Conservation (phyloP, 2,113 vertebrate genomes). For the Orycteropus afer region DNA sequence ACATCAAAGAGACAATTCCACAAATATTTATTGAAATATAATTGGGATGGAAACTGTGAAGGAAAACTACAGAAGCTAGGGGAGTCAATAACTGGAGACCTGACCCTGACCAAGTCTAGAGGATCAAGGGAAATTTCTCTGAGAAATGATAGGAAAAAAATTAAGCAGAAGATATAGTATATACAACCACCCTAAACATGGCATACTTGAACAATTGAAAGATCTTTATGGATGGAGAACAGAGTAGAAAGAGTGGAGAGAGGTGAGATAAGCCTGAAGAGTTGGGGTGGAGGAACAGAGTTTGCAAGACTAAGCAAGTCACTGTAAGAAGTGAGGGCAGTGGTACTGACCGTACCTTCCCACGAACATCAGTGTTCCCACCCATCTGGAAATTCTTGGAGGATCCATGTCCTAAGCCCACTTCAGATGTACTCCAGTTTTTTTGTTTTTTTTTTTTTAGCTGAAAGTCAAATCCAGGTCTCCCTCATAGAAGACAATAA, state of each 20-base stretch:
- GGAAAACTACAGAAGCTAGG: not conserved
- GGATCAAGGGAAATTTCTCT: not conserved
- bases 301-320: not conserved
- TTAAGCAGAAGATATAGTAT: not conserved
- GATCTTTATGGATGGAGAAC: not conserved
- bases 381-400: slow-evolving; percentile 58
- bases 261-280: not conserved
- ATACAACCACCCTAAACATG: not conserved
- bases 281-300: not conserved
- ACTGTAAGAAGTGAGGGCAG: not conserved
- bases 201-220: not conserved
- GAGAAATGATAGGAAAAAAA: not conserved
- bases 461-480: not conserved
- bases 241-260: not conserved
- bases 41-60: not conserved
- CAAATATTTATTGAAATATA: not conserved
- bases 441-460: no score
- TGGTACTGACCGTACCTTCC: not conserved
- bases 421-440: slow-evolving; percentile 55
- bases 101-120: not conserved
- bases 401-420: slow-evolving; percentile 68
- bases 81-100: not conserved
- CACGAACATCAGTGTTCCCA: not conserved
- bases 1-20: not conserved
- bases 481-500: not conserved